These are phyloP conservation scores for Hormaphis cornu DNA, from an alignment of 1,140 invertebrate genomes.

Conservation along the genomic window DNA sequence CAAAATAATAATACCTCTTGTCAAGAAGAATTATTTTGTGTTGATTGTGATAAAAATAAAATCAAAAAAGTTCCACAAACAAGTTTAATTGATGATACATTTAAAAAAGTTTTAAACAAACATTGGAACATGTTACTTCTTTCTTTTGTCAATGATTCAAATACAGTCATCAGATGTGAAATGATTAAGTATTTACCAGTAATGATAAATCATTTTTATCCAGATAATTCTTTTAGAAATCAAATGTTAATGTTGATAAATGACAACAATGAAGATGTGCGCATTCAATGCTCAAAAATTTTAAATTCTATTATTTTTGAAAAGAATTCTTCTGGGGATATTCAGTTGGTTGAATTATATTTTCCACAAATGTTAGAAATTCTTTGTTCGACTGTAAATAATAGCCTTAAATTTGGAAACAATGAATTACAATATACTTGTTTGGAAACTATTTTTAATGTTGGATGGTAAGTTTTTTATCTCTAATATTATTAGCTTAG, in stretches of 20 bases:
- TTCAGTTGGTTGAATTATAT: constrained; percentile 6
- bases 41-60: constrained; percentile 5
- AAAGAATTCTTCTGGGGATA: background rate
- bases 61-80: background rate
- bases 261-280: constrained; percentile 12
- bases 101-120: background rate
- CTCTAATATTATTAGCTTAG: too few species aligned
- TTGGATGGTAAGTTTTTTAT: constrained; percentile 16
- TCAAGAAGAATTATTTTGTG: constrained; percentile 15
- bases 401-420: constrained; percentile 9
- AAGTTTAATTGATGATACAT: background rate
- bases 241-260: constrained; percentile 9
- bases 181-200: constrained; percentile 5
- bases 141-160: constrained; percentile 11
- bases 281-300: constrained; percentile 18
- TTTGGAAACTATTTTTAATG: constrained; percentile 13
- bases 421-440: constrained; percentile 10
- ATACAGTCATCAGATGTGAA: constrained; percentile 17
- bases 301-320: constrained; percentile 20
- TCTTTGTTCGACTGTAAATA: constrained; percentile 11
- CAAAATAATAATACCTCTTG: background rate
- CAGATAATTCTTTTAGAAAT: constrained; percentile 13
- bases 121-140: constrained; percentile 19
- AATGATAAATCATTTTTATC: constrained; percentile 17
- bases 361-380: background rate